phyloP scores from a whole-genome alignment of 1,140 invertebrate species.

The Matsumurasca onukii region DNA sequence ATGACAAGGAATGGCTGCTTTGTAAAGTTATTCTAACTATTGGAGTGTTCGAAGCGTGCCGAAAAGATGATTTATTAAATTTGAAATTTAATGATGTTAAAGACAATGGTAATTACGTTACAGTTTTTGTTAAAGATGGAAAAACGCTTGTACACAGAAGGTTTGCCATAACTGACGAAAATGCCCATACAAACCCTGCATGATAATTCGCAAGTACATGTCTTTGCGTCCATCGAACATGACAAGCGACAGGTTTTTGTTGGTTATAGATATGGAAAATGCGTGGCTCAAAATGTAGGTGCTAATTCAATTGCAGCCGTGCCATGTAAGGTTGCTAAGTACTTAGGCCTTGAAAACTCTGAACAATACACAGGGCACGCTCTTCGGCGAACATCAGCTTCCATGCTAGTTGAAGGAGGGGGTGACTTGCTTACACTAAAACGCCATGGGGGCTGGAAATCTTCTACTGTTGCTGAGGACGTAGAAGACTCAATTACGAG shows the following conservation, averaged over 20 bases:
- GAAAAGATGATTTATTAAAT: conserved; percentile 7
- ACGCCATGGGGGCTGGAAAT: conserved; percentile 35
- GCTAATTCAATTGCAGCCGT: conserved; percentile 34
- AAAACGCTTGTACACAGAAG: neutral
- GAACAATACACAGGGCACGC: conserved; percentile 28
- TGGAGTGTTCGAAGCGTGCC: conserved; percentile 11
- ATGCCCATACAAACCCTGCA: conserved; percentile 14
- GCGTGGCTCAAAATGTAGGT: conserved; percentile 34
- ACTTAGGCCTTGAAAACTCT: conserved; percentile 19
- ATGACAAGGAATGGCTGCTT: conserved; percentile 1
- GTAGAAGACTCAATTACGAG: neutral
- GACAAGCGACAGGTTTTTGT: conserved; percentile 32
- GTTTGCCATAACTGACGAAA: conserved; percentile 2
- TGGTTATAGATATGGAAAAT: conserved; percentile 34
- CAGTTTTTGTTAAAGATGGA: neutral
- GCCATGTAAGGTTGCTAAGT: conserved; percentile 33
- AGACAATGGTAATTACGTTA: conserved; percentile 6
- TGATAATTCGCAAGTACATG: conserved; percentile 22
- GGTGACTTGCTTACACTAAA: conserved; percentile 33
- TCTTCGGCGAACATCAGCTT: conserved; percentile 30
- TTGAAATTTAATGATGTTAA: conserved; percentile 9
- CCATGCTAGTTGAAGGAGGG: conserved; percentile 29
- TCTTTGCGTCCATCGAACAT: conserved; percentile 32
- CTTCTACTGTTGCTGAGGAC: conserved; percentile 32
- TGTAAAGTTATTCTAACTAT: neutral